Percentiles rank a stretch among this genome's conserved stretches.
Conservation (phyloP, 2,113 vertebrate species). For the Erythrocercus mccallii region DNA sequence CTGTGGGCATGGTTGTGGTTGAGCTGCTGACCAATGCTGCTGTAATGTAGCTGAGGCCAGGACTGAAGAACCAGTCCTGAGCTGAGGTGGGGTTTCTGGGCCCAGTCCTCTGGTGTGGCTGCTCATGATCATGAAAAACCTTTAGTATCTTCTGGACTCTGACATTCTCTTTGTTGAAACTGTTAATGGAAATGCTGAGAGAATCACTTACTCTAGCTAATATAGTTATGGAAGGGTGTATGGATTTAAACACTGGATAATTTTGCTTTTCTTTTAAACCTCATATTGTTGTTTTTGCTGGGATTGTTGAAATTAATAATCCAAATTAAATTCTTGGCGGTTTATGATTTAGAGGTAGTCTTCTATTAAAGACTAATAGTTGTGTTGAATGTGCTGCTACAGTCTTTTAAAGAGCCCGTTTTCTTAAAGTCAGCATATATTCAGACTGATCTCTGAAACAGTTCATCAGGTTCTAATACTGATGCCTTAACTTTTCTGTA, state of each 20-base stretch:
- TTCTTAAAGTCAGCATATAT: not conserved
- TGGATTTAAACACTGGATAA: not conserved
- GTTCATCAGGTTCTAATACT: not conserved
- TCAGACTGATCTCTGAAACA: not conserved
- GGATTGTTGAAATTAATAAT: not conserved
- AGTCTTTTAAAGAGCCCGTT: not conserved
- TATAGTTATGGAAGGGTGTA: not conserved
- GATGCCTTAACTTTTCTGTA: not conserved
- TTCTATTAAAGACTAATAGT: not conserved
- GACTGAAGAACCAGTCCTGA: not conserved
- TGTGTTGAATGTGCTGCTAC: not conserved
- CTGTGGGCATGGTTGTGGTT: not conserved
- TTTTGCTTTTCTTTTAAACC: not conserved
- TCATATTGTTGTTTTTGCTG: not conserved
- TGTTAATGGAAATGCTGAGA: not conserved
- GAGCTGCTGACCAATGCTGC: rapidly evolving
- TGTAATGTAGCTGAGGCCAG: not conserved
- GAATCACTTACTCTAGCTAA: not conserved
- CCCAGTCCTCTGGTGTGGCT: not conserved
- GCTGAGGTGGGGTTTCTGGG: not conserved
- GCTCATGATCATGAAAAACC: not conserved
- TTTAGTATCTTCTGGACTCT: not conserved
- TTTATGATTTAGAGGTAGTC: not conserved
- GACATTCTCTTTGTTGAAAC: not conserved
- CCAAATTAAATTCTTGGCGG: not conserved